Conservation (phyloP, 2,888 invertebrate species). For the Bellardia pandia region DNA sequence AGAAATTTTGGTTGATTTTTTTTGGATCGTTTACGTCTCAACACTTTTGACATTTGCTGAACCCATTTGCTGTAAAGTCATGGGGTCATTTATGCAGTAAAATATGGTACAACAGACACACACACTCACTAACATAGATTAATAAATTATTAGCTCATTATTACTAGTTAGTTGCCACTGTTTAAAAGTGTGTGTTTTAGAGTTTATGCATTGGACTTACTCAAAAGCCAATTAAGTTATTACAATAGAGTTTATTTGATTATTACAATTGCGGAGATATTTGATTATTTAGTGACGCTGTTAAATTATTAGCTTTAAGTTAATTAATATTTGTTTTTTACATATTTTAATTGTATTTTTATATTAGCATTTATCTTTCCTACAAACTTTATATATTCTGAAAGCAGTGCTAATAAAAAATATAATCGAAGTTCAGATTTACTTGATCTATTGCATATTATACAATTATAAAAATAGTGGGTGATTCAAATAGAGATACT, state of each 20-base stretch:
- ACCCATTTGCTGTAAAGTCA: conserved; percentile 44
- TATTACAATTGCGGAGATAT: conserved; percentile 30
- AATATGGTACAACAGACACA: conserved; percentile 10
- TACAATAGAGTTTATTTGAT: conserved; percentile 32
- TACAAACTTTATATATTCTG: too few relatives aligned
- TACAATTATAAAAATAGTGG: too few relatives aligned
- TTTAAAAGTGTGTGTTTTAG: conserved; percentile 6
- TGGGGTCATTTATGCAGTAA: conserved; percentile 38
- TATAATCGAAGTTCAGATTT: too few relatives aligned
- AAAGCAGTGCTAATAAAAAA: too few relatives aligned
- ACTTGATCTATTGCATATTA: too few relatives aligned
- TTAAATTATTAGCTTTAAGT: background rate
- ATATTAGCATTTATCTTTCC: too few relatives aligned
- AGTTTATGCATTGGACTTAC: background rate
- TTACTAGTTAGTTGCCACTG: conserved; percentile 10
- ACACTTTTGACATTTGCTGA: conserved; percentile 62
- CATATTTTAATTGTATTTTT: too few relatives aligned
- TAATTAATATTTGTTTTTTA: conserved; percentile 33
- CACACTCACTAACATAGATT: conserved; percentile 12
- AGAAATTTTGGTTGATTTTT: conserved; percentile 14
- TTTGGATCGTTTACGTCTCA: conserved; percentile 1
- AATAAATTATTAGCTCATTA: conserved; percentile 43
- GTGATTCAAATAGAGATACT: too few relatives aligned
- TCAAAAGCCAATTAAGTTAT: conserved; percentile 45
- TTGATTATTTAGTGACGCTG: background rate